Base-by-base conservation (phyloP, 2,797 vertebrate genomes). In the Gymnothorax javanicus region DNA sequence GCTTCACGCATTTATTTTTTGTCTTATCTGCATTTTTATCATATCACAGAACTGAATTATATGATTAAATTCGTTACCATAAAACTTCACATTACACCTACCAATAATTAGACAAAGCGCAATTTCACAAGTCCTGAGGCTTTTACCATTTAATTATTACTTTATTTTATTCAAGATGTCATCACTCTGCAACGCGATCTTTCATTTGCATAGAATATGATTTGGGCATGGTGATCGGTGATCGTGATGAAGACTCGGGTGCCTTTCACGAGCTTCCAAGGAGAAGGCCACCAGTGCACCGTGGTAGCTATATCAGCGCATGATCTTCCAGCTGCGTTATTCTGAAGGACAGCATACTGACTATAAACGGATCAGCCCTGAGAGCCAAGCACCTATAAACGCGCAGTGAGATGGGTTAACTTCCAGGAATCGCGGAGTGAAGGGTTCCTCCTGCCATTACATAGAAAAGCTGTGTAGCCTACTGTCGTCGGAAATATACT, bases 341-440 rank as follows among this genome's bases (percentile, higher is more conserved):
- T 75, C 43, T 85, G 84, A 89, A 89, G 88, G 71, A 88, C 85
- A 88, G 83, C 67, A 86, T 43, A 82, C 73, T 62, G 85, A 33
- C 87, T 69, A 87, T 88, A 89, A 89, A 89, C 82, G 69, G 82
- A 59, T 83, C 71, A 82, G 43, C 52, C 86, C 86, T 73, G 75
- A 85, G 62, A 85, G 77, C 85, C 52, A 87, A 86, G 83, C 81
- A 86, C 71, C 87, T 73, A 87, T 88, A 89, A 90, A 84, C 6
- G 82, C 15, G 82, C 82, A 83, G 62, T 83, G 82, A 83, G 82
- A 62, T 83, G 82, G 82, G 56, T 23, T 83, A 83, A 60, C 82
- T 60, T 62, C 56, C 58, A 15, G 82, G 1, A 27, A 58, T 7
- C n/a, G 13, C 43, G 82, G 58, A 11, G 82, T 62, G 58, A 83